Conservation (phyloP, 2,113 vertebrate species). For the Trichechus manatus region DNA sequence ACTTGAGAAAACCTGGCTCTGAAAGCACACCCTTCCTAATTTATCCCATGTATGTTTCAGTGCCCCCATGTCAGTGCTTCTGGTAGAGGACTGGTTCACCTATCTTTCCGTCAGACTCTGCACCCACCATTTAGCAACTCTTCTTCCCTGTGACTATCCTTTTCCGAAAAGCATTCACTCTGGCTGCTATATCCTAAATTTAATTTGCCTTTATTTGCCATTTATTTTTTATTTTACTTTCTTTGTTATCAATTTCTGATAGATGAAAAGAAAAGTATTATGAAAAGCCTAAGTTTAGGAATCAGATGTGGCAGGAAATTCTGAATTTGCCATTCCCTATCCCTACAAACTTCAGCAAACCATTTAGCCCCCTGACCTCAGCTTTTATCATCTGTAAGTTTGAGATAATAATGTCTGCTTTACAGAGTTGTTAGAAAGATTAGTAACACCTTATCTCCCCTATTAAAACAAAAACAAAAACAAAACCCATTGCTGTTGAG, state of each 20-base stretch:
- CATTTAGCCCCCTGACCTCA: neutral
- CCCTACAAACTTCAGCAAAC: neutral
- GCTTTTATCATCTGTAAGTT: neutral
- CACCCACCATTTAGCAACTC: neutral
- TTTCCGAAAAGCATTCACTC: neutral
- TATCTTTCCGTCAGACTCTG: neutral
- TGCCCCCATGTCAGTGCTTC: neutral
- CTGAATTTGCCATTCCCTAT: neutral
- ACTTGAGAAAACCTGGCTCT: neutral
- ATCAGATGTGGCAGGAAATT: neutral
- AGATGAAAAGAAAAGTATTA: neutral
- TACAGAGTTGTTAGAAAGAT: neutral
- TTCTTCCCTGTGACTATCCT: neutral
- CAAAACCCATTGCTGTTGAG: neutral
- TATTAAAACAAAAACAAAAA: neutral
- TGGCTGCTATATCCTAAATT: neutral
- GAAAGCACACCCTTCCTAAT: neutral
- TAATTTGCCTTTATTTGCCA: neutral
- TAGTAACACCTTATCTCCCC: neutral
- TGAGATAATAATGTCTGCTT: neutral
- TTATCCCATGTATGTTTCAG: neutral
- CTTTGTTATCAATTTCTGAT: neutral
- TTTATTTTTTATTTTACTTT: slow-evolving; percentile 27
- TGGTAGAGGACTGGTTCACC: too few species aligned
- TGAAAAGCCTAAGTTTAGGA: neutral